Evolutionary conservation across 2,888 invertebrate species (phyloP).

Genomic region (Petrolisthes manimaculis): DNA sequence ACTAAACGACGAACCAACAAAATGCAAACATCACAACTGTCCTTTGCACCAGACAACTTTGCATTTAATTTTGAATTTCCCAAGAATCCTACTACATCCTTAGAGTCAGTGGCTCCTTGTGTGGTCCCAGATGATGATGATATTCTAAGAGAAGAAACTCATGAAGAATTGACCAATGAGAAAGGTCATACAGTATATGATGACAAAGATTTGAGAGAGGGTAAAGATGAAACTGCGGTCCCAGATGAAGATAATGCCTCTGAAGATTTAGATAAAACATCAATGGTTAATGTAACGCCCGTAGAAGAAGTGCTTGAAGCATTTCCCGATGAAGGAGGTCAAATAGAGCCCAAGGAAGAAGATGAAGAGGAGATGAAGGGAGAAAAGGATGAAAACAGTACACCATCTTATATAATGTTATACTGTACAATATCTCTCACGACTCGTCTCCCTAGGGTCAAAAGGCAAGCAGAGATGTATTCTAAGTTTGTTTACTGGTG

Average conservation of each 20-base stretch:
- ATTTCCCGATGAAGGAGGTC: neutral
- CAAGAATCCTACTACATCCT: too few species aligned
- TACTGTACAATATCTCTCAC: too few species aligned
- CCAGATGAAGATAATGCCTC: neutral
- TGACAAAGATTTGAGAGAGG: neutral
- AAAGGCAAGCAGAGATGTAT: too few species aligned
- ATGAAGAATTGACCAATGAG: too few species aligned
- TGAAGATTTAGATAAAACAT: neutral
- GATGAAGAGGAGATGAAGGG: too few species aligned
- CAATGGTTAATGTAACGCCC: neutral
- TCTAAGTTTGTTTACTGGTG: too few species aligned
- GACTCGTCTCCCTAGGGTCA: too few species aligned
- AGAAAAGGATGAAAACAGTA: neutral
- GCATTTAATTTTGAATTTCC: constrained; percentile 35
- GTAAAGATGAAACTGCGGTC: neutral
- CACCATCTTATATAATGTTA: too few species aligned
- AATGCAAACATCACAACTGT: neutral
- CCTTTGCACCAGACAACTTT: constrained; percentile 50
- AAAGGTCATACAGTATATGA: neutral
- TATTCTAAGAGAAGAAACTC: too few species aligned
- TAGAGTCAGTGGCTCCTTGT: too few species aligned
- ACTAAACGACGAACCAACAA: neutral
- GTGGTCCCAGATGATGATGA: too few species aligned
- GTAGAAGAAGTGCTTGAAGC: too few species aligned
- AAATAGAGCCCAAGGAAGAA: neutral